These are phyloP conservation scores for Scaptomyza graminum DNA, from an alignment of 1,140 invertebrate species.

Conservation along the genomic window DNA sequence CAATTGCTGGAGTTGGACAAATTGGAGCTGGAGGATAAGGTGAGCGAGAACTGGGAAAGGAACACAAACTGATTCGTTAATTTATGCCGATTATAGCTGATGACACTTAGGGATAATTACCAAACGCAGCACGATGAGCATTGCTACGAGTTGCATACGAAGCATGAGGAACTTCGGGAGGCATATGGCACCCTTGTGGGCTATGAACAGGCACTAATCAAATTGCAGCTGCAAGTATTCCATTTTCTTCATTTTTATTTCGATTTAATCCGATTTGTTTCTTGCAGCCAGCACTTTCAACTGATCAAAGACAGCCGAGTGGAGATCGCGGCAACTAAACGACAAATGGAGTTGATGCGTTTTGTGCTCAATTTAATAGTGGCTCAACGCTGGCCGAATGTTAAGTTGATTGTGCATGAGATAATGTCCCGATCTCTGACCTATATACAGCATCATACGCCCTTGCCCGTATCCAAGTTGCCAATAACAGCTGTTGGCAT, in stretches of 20 bases:
- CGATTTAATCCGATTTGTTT: too few species aligned
- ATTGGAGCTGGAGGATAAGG: slow-evolving; percentile 32
- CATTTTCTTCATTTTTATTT: neutral
- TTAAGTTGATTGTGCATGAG: neutral
- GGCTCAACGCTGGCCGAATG: slow-evolving; percentile 1
- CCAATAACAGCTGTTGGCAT: slow-evolving; percentile 7
- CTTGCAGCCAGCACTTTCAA: slow-evolving; percentile 13
- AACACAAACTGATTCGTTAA: too few species aligned
- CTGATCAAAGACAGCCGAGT: neutral
- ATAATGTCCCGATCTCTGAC: slow-evolving; percentile 3
- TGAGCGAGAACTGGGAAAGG: neutral
- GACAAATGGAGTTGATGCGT: slow-evolving; percentile 1
- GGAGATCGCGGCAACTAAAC: slow-evolving; percentile 1
- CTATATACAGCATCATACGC: slow-evolving; percentile 8
- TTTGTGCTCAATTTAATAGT: neutral
- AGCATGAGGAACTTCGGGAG: slow-evolving; percentile 25
- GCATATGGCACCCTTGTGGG: slow-evolving; percentile 5
- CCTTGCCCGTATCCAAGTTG: neutral
- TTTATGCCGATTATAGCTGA: neutral
- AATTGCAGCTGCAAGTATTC: slow-evolving; percentile 30
- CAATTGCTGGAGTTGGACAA: slow-evolving; percentile 23
- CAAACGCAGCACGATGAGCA: slow-evolving; percentile 20
- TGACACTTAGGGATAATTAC: slow-evolving; percentile 27
- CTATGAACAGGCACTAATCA: slow-evolving; percentile 17
- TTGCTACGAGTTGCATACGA: neutral